These are phyloP conservation scores for Passer domesticus DNA, from an alignment of 2,113 vertebrate genomes.

Conservation along the genomic window DNA sequence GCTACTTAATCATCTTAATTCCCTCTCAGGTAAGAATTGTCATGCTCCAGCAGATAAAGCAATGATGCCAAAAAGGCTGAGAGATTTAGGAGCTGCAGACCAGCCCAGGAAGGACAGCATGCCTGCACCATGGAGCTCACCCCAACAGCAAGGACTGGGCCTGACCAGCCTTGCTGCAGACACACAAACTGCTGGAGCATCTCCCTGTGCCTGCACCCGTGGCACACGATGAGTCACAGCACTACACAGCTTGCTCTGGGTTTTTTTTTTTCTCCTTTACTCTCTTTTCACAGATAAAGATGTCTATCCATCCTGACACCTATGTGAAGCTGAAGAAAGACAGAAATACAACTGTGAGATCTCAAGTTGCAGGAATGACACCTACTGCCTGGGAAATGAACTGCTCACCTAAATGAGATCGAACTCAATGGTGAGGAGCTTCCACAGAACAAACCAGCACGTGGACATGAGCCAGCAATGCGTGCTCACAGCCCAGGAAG, in stretches of 20 bases:
- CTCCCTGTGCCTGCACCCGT: accelerated
- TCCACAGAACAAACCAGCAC: neutral
- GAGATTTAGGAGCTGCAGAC: neutral
- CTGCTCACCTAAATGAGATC: neutral
- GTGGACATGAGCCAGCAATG: accelerated
- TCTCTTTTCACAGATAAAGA: neutral
- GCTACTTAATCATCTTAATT: neutral
- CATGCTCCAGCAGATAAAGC: neutral
- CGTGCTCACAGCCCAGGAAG: neutral
- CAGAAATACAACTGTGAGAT: neutral
- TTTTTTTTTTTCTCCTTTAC: neutral
- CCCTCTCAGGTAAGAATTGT: neutral
- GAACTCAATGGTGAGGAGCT: accelerated
- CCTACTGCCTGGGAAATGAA: conserved; percentile 55
- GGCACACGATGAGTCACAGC: accelerated
- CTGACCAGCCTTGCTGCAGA: neutral
- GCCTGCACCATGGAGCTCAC: neutral
- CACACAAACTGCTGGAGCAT: neutral
- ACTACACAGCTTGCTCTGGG: neutral
- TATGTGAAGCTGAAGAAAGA: neutral
- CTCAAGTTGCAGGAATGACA: conserved; percentile 63
- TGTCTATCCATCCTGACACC: neutral
- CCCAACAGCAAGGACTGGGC: accelerated
- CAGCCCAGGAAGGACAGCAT: neutral
- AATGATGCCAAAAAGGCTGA: neutral